phyloP scores from a whole-genome alignment of 2,113 vertebrate species.

The Lasiurus borealis region DNA sequence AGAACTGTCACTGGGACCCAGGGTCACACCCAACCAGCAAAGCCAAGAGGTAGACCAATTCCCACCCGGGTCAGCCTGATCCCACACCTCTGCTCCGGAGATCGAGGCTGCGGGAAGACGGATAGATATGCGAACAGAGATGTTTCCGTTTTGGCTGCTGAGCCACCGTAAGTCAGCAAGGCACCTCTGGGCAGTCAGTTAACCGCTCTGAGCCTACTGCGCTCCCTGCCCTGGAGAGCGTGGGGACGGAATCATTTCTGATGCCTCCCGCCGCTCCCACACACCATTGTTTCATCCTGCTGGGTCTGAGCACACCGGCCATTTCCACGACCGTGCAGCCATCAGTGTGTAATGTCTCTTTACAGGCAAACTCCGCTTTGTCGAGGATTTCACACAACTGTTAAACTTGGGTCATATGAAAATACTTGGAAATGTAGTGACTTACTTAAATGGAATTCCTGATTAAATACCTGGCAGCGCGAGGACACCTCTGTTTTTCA shows the following conservation, averaged over 20 bases:
- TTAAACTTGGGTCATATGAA: neutral
- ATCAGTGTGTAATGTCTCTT: neutral
- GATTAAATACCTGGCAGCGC: neutral
- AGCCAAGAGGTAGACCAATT: neutral
- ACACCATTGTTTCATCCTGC: neutral
- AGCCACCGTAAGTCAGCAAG: neutral
- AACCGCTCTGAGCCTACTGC: too few relatives aligned
- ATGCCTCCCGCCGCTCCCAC: neutral
- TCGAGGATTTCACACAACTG: neutral
- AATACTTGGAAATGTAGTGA: neutral
- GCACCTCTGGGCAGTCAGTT: neutral
- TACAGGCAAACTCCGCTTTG: neutral
- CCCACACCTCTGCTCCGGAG: neutral
- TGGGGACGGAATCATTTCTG: neutral
- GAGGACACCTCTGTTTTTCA: neutral
- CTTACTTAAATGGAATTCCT: constrained; percentile 15
- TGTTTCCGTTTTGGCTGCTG: neutral
- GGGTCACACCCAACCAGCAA: neutral
- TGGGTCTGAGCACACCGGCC: neutral
- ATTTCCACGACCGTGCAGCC: neutral
- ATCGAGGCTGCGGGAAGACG: neutral
- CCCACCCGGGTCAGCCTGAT: neutral
- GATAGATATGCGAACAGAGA: neutral
- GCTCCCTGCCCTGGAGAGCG: too few relatives aligned
- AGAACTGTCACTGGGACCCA: neutral